Percentiles rank a stretch among this genome's conserved stretches.
These are phyloP conservation scores for Melierax canorus DNA, from an alignment of 2,113 vertebrate species.

Conservation along the genomic window DNA sequence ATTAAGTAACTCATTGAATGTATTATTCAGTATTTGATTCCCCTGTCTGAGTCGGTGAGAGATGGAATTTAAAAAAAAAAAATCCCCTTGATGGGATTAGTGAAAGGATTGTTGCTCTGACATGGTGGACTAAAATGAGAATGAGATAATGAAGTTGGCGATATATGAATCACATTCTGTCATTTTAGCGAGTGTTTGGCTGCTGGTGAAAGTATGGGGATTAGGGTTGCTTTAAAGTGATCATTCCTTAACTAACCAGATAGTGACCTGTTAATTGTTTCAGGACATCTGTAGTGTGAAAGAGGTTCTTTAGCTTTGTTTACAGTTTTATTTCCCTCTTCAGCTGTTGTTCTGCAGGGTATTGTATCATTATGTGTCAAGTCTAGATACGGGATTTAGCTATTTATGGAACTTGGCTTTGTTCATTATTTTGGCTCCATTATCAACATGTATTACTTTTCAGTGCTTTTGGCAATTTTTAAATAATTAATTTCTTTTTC, in stretches of 20 bases:
- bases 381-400: background rate
- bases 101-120: background rate
- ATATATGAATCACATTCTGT: background rate
- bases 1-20: slow-evolving; percentile 75
- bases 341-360: background rate
- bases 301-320: background rate
- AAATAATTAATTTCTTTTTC: background rate
- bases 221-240: background rate
- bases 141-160: background rate
- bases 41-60: slow-evolving; percentile 26
- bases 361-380: background rate
- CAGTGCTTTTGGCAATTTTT: background rate
- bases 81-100: slow-evolving; percentile 12
- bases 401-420: background rate
- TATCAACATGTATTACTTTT: background rate
- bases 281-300: background rate
- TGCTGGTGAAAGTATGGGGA: background rate
- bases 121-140: background rate
- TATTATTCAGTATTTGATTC: slow-evolving; percentile 68
- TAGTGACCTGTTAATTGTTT: background rate
- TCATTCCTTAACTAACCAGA: background rate
- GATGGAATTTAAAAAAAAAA: background rate
- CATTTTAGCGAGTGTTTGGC: background rate
- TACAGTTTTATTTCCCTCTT: background rate
- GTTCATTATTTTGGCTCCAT: background rate